A percentile compares a stretch with the other conserved stretches of the same genome.
Conservation (phyloP, 2,888 invertebrate species). For the Stictocephala bisonia region DNA sequence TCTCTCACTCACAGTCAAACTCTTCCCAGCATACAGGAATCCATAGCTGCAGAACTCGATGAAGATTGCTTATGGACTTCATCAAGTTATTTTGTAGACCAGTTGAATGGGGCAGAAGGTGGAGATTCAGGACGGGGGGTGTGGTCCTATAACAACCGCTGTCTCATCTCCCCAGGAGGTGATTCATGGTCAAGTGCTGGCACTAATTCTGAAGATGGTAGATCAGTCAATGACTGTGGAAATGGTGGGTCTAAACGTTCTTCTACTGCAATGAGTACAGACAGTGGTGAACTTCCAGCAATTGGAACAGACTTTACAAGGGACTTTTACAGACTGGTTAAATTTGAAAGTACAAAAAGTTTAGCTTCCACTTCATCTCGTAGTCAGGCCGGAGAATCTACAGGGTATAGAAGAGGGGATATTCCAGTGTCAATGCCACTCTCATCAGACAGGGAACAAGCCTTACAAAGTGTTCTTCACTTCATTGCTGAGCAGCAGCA, state of each 20-base stretch:
- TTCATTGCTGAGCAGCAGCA: conserved; percentile 83
- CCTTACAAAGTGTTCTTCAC: conserved; percentile 77
- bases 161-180: conserved; percentile 70
- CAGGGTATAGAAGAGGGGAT: conserved; percentile 23
- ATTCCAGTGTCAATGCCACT: conserved; percentile 52
- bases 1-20: conserved; percentile 64
- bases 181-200: conserved; percentile 70
- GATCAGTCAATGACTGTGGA: conserved; percentile 54
- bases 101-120: neutral
- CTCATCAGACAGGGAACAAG: conserved; percentile 75
- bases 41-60: conserved; percentile 77
- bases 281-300: conserved; percentile 67
- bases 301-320: conserved; percentile 81
- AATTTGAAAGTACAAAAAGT: conserved; percentile 84
- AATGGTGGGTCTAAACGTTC: conserved; percentile 76
- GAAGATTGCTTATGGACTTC: conserved; percentile 82
- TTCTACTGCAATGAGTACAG: conserved; percentile 75
- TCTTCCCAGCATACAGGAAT: conserved; percentile 79
- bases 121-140: conserved; percentile 20
- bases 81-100: conserved; percentile 69
- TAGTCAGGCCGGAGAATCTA: conserved; percentile 44
- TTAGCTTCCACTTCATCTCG: conserved; percentile 72
- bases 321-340: conserved; percentile 83
- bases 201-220: conserved; percentile 49
- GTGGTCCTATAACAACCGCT: conserved; percentile 48